Evolutionary conservation across 2,797 vertebrate genomes (phyloP).

Genomic region (Phataginus tetradactyla): DNA sequence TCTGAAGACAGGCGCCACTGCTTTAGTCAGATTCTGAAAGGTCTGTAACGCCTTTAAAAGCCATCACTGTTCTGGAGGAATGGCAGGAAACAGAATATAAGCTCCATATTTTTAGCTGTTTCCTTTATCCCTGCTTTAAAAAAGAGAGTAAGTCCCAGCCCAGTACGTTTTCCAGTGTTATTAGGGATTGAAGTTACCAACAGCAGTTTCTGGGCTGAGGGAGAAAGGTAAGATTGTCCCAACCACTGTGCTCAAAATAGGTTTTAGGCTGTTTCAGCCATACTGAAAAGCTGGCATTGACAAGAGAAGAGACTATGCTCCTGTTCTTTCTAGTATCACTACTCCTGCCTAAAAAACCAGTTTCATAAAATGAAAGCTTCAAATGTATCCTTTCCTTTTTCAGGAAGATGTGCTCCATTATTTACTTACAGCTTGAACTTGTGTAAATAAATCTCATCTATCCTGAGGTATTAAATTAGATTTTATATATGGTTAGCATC

Average conservation of each 20-base stretch:
- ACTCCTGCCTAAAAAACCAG: background rate
- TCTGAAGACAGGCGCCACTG: background rate
- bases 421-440: background rate
- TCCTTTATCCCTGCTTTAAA: background rate
- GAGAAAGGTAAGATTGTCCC: conserved; percentile 25
- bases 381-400: background rate
- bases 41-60: conserved; percentile 25
- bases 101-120: conserved; percentile 35
- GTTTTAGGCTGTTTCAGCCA: background rate
- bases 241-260: background rate
- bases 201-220: background rate
- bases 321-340: background rate
- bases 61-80: conserved; percentile 20
- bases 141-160: background rate
- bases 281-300: background rate
- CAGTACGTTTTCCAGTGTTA: background rate
- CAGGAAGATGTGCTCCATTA: background rate
- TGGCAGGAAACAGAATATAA: background rate
- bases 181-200: background rate
- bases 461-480: background rate
- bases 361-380: background rate
- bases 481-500: background rate
- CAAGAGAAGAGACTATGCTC: background rate
- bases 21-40: conserved; percentile 50
- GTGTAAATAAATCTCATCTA: conserved; percentile 5